Evolutionary conservation across 2,113 vertebrate genomes (phyloP).

Genomic region (Megaptera novaeangliae): DNA sequence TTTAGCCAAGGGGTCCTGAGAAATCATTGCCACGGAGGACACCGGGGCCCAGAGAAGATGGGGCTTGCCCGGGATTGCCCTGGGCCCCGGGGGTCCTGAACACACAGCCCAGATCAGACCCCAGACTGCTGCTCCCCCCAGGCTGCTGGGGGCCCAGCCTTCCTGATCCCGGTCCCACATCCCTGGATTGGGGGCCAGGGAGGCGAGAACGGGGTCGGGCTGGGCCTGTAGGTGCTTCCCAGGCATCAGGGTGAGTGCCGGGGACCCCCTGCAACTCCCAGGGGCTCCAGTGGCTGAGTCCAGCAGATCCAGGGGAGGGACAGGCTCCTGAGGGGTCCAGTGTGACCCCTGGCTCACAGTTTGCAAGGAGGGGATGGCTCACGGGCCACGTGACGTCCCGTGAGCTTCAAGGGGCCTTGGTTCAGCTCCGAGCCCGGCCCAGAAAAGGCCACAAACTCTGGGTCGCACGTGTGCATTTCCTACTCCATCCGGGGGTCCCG

Average conservation of each 20-base stretch:
- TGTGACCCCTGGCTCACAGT: no score
- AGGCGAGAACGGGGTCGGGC: no score
- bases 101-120: neutral
- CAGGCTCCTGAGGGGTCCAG: neutral
- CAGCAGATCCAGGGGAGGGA: neutral
- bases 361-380: neutral
- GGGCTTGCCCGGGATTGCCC: neutral
- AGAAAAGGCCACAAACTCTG: fast-evolving
- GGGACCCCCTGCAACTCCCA: neutral
- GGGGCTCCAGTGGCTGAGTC: fast-evolving
- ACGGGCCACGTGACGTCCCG: fast-evolving
- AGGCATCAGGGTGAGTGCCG: neutral
- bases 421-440: fast-evolving
- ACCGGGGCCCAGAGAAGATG: neutral
- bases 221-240: neutral
- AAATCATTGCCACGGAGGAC: fast-evolving
- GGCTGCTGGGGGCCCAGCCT: neutral
- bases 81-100: neutral
- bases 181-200: neutral
- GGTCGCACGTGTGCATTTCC: fast-evolving
- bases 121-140: fast-evolving
- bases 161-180: neutral
- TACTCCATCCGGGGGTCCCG: fast-evolving
- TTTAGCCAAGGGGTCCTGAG: neutral
- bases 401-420: neutral